A percentile compares a stretch with the other conserved stretches of the same genome.
Conservation (phyloP, 1,140 invertebrate genomes). For the Zaprionus taronus region DNA sequence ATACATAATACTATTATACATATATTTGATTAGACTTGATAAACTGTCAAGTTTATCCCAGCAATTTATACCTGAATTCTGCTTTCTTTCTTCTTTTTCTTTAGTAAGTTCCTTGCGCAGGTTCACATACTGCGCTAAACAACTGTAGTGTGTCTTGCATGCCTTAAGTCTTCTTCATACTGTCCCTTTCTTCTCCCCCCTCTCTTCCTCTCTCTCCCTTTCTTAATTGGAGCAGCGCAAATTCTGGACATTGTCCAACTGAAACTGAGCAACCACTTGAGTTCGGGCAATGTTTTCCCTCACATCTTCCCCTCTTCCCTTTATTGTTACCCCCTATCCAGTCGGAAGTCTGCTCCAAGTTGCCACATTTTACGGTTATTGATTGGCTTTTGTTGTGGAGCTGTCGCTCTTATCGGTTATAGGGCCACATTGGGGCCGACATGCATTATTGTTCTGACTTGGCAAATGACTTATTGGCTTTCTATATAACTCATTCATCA, state of each 20-base stretch:
- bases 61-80: too few relatives aligned
- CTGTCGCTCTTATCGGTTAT: conserved; percentile 33
- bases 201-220: neutral
- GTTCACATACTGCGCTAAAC: conserved; percentile 18
- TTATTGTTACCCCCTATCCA: neutral
- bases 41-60: neutral
- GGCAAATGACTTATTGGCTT: conserved; percentile 40
- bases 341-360: conserved; percentile 5
- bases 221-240: conserved; percentile 54
- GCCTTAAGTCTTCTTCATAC: conserved; percentile 16
- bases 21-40: neutral
- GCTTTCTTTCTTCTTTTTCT: neutral
- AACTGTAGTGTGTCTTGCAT: conserved; percentile 41
- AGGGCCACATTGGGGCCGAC: conserved; percentile 31
- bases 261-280: conserved; percentile 1
- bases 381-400: conserved; percentile 28
- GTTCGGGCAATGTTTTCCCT: neutral
- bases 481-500: conserved; percentile 19
- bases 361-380: conserved; percentile 39
- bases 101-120: neutral
- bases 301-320: neutral
- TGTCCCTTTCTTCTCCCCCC: neutral
- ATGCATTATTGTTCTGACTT: conserved; percentile 35
- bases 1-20: neutral
- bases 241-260: conserved; percentile 62